A percentile compares a stretch with the other conserved stretches of the same genome.
These are phyloP conservation scores for Litoditis marina DNA, from an alignment of 2,888 invertebrate genomes.

Conservation along the genomic window DNA sequence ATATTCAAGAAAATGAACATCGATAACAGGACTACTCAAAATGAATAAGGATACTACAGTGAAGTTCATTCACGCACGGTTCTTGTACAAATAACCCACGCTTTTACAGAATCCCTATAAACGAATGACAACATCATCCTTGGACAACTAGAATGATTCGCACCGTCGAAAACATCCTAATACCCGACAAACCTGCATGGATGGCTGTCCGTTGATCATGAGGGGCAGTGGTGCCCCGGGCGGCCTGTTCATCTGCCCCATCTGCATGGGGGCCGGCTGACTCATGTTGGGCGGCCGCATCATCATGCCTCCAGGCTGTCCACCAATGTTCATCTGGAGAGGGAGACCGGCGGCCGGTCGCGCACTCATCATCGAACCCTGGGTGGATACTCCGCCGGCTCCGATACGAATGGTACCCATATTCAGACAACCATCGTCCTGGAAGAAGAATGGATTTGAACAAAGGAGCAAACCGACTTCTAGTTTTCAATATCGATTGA, in stretches of 20 bases:
- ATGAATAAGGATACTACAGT: conserved; percentile 14
- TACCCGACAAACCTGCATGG: conserved; percentile 14
- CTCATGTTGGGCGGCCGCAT: neutral
- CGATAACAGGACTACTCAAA: neutral
- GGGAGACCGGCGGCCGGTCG: neutral
- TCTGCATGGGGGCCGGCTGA: conserved; percentile 6
- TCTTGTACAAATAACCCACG: no score
- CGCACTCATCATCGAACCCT: neutral
- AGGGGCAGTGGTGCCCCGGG: conserved; percentile 5
- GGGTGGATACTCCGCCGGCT: neutral
- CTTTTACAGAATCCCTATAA: neutral
- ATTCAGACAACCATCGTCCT: conserved; percentile 36
- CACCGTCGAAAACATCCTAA: no score
- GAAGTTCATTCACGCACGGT: conserved; percentile 7
- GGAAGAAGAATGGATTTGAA: conserved; percentile 3
- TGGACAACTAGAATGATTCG: no score
- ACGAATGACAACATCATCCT: no score
- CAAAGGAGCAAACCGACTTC: no score
- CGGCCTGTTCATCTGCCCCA: no score
- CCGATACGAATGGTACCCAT: conserved; percentile 57
- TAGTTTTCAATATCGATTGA: no score
- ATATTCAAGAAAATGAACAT: neutral
- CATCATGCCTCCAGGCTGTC: neutral
- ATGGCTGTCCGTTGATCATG: conserved; percentile 19
- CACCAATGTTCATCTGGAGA: neutral